phyloP scores from a whole-genome alignment of 1,140 invertebrate genomes.

The Hestina assimilis region DNA sequence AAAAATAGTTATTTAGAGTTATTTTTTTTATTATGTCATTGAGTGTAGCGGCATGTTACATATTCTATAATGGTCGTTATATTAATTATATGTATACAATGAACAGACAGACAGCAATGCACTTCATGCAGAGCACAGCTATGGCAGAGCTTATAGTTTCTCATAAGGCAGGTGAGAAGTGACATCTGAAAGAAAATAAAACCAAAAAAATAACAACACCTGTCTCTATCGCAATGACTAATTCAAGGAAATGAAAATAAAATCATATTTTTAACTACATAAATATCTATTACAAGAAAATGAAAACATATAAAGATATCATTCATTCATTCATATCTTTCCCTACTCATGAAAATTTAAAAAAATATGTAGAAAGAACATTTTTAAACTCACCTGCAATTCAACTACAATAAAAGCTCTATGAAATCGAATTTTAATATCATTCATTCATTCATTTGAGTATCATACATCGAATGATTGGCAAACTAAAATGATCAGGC shows the following conservation, averaged over 20 bases:
- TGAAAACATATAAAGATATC: neutral
- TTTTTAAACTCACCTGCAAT: no score
- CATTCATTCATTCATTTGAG: neutral
- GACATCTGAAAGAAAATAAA: constrained; percentile 89
- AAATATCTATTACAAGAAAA: neutral
- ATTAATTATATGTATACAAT: constrained; percentile 35
- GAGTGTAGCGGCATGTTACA: constrained; percentile 8
- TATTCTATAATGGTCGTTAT: constrained; percentile 11
- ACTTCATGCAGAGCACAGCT: constrained; percentile 72
- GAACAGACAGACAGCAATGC: constrained; percentile 64
- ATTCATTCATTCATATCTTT: no score
- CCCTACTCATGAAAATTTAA: no score
- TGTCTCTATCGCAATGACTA: neutral
- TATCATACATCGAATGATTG: neutral
- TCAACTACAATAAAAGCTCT: no score
- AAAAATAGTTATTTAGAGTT: no score
- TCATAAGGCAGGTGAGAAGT: constrained; percentile 92
- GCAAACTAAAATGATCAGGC: constrained; percentile 15
- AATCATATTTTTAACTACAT: neutral
- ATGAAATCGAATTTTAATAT: no score
- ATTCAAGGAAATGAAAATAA: neutral
- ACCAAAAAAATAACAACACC: constrained; percentile 71
- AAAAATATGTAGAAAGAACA: neutral
- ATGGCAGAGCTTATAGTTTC: constrained; percentile 86
- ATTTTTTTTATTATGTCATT: constrained; percentile 11